A percentile compares a stretch with the other conserved stretches of the same genome.
These are phyloP conservation scores for Periophthalmodon schlosseri DNA, from an alignment of 2,113 vertebrate species.

Conservation along the genomic window DNA sequence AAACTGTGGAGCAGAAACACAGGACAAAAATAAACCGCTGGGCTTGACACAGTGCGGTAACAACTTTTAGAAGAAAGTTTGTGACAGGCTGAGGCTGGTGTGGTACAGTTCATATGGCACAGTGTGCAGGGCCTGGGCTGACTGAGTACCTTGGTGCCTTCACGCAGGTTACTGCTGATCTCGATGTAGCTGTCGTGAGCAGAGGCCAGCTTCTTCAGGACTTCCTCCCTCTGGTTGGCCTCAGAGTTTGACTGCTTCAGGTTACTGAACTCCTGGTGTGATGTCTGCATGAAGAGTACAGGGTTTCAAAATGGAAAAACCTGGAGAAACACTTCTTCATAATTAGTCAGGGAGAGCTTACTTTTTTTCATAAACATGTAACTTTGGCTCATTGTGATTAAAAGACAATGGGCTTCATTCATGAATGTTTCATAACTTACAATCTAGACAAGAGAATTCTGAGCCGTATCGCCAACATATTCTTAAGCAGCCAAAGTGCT, in stretches of 20 bases:
- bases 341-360: background rate
- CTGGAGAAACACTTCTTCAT: background rate
- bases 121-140: slow-evolving; percentile 19
- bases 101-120: background rate
- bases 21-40: slow-evolving; percentile 41
- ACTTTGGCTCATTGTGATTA: background rate
- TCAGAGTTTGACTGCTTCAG: slow-evolving; percentile 95
- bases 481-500: too few species aligned
- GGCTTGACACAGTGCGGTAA: slow-evolving; percentile 9
- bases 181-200: slow-evolving; percentile 97
- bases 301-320: background rate
- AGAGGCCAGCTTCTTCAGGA: slow-evolving; percentile 94
- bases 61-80: slow-evolving; percentile 19
- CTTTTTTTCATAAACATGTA: too few species aligned
- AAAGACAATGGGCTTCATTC: background rate
- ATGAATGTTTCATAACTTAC: background rate
- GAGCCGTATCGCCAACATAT: too few species aligned
- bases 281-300: slow-evolving; percentile 69
- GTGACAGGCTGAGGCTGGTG: slow-evolving; percentile 28
- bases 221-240: slow-evolving; percentile 93
- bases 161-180: slow-evolving; percentile 90
- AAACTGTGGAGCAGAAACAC: slow-evolving; percentile 78
- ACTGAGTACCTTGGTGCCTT: slow-evolving; percentile 91
- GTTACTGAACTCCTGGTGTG: slow-evolving; percentile 95
- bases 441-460: background rate